These are phyloP conservation scores for Gymnopithys bicolor DNA, from an alignment of 2,797 vertebrate species.

Conservation along the genomic window DNA sequence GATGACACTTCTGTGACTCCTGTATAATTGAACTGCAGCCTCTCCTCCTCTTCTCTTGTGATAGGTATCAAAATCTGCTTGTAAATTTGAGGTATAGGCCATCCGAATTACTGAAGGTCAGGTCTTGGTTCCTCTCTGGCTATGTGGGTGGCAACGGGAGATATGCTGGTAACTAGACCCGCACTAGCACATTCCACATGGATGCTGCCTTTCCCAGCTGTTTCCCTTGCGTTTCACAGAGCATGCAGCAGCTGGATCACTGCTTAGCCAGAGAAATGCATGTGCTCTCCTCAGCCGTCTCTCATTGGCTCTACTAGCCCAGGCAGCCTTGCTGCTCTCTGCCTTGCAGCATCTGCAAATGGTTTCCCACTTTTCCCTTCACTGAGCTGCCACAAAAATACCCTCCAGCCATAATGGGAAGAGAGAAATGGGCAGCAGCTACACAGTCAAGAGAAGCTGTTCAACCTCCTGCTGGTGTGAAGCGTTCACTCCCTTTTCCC, in stretches of 20 bases:
- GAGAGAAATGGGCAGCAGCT: not conserved
- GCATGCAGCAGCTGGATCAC: not conserved
- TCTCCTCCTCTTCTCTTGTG: not conserved
- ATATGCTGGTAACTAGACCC: accelerated
- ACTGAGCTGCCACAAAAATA: not conserved
- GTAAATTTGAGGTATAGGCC: not conserved
- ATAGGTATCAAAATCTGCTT: not conserved
- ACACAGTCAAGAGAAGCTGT: not conserved
- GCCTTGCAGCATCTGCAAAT: not conserved
- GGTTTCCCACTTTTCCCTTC: not conserved
- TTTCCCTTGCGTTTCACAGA: not conserved
- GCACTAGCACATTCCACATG: accelerated
- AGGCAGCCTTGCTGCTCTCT: not conserved
- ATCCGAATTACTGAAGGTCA: not conserved
- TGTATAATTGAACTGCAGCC: not conserved
- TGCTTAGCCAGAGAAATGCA: not conserved
- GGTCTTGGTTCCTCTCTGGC: not conserved
- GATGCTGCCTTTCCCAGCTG: not conserved
- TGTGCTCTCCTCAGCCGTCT: not conserved
- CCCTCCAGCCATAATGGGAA: not conserved
- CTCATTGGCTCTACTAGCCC: not conserved
- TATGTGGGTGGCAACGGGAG: accelerated
- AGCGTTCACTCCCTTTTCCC: accelerated
- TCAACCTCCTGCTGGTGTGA: not conserved
- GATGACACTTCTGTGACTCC: not conserved